Evolutionary conservation across 92 coral and sea anemone species (phyloP).

Genomic region (Heteractis magnifica): DNA sequence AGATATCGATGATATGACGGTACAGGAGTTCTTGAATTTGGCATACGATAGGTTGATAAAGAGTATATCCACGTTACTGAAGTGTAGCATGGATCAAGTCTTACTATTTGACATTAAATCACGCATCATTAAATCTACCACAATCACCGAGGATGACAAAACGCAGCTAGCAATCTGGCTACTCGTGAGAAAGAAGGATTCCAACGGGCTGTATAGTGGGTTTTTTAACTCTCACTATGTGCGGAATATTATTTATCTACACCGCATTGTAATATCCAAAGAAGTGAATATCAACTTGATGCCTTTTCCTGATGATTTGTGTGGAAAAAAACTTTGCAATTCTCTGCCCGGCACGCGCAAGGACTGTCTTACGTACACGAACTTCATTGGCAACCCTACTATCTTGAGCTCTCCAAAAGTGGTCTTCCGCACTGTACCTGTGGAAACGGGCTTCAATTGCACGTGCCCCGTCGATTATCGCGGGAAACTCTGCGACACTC

Average conservation of each 20-base stretch:
- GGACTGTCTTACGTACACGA: conserved; percentile 55
- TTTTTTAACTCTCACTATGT: conserved; percentile 57
- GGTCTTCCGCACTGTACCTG: conserved; percentile 80
- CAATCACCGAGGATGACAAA: conserved; percentile 48
- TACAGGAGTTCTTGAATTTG: conserved; percentile 60
- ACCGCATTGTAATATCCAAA: conserved; percentile 53
- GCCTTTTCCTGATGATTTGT: conserved; percentile 62
- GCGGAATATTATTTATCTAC: conserved; percentile 56
- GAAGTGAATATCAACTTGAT: conserved; percentile 49
- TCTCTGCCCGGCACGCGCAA: conserved; percentile 38
- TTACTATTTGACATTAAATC: conserved; percentile 73
- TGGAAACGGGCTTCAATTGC: conserved; percentile 54
- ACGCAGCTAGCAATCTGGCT: conserved; percentile 76
- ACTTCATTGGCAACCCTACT: conserved; percentile 44
- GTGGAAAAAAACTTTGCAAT: conserved; percentile 64
- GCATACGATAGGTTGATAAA: conserved; percentile 59
- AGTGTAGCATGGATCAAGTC: conserved; percentile 59
- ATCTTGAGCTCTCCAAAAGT: conserved; percentile 70
- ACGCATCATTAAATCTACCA: conserved; percentile 37
- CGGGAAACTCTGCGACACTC: conserved; percentile 66
- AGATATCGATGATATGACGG: conserved; percentile 66
- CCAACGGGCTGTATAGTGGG: conserved; percentile 39
- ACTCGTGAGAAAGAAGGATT: conserved; percentile 58
- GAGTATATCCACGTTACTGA: conserved; percentile 48
- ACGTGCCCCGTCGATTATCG: conserved; percentile 75